These are phyloP conservation scores for Brenthis hecate DNA, from an alignment of 2,888 invertebrate species.

Conservation along the genomic window DNA sequence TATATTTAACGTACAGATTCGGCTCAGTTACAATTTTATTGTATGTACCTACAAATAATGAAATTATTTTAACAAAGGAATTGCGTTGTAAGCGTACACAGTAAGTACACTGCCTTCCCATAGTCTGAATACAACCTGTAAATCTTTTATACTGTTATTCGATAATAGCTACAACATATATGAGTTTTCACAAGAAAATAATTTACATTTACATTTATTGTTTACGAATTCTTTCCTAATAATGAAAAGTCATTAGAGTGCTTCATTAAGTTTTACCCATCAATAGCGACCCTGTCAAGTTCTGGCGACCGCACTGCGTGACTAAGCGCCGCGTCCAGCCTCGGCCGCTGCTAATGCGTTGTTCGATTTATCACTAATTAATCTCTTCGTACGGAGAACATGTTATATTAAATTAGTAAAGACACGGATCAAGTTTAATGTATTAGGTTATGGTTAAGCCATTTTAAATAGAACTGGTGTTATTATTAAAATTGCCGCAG, in stretches of 20 bases:
- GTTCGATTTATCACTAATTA: conserved; percentile 28
- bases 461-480: too few species aligned
- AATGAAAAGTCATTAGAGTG: conserved; percentile 16
- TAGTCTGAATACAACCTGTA: too few species aligned
- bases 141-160: too few species aligned
- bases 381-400: conserved; percentile 1
- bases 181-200: neutral
- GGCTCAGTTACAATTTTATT: too few species aligned
- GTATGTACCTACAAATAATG: too few species aligned
- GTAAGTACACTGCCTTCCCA: too few species aligned
- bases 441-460: neutral
- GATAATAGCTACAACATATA: too few species aligned
- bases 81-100: too few species aligned
- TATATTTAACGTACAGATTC: too few species aligned
- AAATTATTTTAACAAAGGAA: too few species aligned
- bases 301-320: conserved; percentile 32
- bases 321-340: conserved; percentile 29
- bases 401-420: conserved; percentile 14
- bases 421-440: neutral
- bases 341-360: conserved; percentile 21
- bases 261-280: conserved; percentile 20
- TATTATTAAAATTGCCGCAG: too few species aligned
- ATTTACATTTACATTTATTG: neutral
- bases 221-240: conserved; percentile 7
- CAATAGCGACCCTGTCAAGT: conserved; percentile 26